These are phyloP conservation scores for Drosophila albomicans DNA, from an alignment of 1,140 invertebrate genomes.

Conservation along the genomic window DNA sequence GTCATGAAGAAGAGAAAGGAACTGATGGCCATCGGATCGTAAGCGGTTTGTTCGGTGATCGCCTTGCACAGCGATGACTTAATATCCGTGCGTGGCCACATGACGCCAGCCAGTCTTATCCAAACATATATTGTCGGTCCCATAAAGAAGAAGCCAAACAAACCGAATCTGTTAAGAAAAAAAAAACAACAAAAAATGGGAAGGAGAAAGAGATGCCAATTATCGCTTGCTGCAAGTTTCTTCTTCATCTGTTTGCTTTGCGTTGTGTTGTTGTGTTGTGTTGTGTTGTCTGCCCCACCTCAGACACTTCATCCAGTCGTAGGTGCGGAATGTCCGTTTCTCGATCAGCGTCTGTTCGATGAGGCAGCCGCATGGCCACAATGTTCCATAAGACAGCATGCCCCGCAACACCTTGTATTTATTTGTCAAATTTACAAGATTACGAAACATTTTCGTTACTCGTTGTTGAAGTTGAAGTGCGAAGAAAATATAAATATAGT, in stretches of 20 bases:
- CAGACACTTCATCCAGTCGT: slow-evolving; percentile 85
- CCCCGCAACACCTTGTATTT: slow-evolving; percentile 87
- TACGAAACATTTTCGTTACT: slow-evolving; percentile 70
- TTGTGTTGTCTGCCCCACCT: slow-evolving; percentile 67
- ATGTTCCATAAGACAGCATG: slow-evolving; percentile 87
- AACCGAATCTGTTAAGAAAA: slow-evolving; percentile 85
- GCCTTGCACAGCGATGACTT: slow-evolving; percentile 88
- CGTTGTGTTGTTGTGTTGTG: no score
- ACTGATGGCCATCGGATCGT: slow-evolving; percentile 88
- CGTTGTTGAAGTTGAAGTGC: slow-evolving; percentile 16
- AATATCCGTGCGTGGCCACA: slow-evolving; percentile 87
- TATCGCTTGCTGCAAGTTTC: not conserved
- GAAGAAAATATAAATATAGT: slow-evolving; percentile 1
- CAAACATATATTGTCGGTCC: slow-evolving; percentile 88
- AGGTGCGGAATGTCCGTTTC: slow-evolving; percentile 85
- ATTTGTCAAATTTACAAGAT: slow-evolving; percentile 72
- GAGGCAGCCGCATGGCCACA: slow-evolving; percentile 87
- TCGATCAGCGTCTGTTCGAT: slow-evolving; percentile 86
- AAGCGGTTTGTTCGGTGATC: slow-evolving; percentile 88
- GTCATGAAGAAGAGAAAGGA: slow-evolving; percentile 89
- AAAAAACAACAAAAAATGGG: not conserved
- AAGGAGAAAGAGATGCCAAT: slow-evolving; percentile 19
- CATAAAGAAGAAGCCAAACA: slow-evolving; percentile 88
- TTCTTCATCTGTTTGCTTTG: not conserved
- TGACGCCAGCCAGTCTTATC: slow-evolving; percentile 86